A percentile compares a stretch with the other conserved stretches of the same genome.
These are phyloP conservation scores for Thymallus thymallus DNA, from an alignment of 2,113 vertebrate species.

Conservation along the genomic window DNA sequence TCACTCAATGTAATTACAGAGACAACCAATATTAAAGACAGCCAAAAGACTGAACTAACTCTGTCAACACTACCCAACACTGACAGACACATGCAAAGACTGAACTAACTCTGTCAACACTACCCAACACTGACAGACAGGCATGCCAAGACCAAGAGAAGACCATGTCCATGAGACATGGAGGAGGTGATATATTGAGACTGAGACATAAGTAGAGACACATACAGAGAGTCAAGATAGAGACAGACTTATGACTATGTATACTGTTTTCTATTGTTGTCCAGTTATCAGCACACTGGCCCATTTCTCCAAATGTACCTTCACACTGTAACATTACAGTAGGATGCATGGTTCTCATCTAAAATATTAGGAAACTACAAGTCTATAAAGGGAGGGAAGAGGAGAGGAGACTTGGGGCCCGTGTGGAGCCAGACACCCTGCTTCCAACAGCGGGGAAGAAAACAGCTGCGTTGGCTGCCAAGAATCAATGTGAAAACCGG, in stretches of 20 bases:
- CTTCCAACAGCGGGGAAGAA: conserved; percentile 7
- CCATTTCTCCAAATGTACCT: too few species aligned
- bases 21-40: neutral
- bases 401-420: neutral
- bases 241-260: neutral
- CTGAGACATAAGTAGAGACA: neutral
- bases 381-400: neutral
- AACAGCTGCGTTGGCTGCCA: conserved; percentile 35
- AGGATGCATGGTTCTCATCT: too few species aligned
- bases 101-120: neutral
- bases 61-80: too few species aligned
- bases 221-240: neutral
- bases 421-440: neutral
- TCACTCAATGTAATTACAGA: conserved; percentile 26
- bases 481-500: conserved; percentile 33
- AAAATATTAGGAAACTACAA: too few species aligned
- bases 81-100: too few species aligned
- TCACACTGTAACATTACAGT: too few species aligned
- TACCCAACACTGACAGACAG: conserved; percentile 1
- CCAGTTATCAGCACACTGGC: neutral
- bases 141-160: neutral
- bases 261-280: too few species aligned
- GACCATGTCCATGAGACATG: too few species aligned
- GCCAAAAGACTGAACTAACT: neutral
- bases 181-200: neutral